A percentile compares a stretch with the other conserved stretches of the same genome.
Evolutionary conservation across 2,888 invertebrate genomes (phyloP).

Genomic region (Sisyra nigra): DNA sequence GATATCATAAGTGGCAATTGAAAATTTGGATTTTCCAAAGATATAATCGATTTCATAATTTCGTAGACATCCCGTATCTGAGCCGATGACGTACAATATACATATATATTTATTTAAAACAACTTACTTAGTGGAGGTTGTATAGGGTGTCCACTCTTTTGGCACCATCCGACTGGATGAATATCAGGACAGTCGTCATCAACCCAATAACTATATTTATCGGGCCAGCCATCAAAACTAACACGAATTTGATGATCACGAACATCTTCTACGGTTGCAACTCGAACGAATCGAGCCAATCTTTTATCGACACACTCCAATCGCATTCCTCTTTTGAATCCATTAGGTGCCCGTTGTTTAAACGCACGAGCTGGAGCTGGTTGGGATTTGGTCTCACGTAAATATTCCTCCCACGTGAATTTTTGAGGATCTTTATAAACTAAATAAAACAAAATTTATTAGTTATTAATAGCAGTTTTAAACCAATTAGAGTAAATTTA

Average conservation of each 20-base stretch:
- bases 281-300: constrained; percentile 69
- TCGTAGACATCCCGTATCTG: too few relatives aligned
- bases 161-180: constrained; percentile 86
- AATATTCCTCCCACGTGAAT: constrained; percentile 77
- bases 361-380: constrained; percentile 73
- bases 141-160: constrained; percentile 72
- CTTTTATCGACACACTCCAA: constrained; percentile 75
- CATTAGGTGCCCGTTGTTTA: constrained; percentile 57
- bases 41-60: too few relatives aligned
- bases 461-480: too few relatives aligned
- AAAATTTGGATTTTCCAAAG: too few relatives aligned
- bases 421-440: constrained; percentile 49
- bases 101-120: neutral
- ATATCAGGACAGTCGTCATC: constrained; percentile 84
- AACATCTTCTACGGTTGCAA: constrained; percentile 63
- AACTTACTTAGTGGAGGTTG: constrained; percentile 65
- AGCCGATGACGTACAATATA: too few relatives aligned
- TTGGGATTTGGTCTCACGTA: constrained; percentile 53
- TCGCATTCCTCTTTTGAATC: constrained; percentile 72
- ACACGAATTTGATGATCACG: constrained; percentile 61
- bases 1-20: too few relatives aligned
- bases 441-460: too few relatives aligned
- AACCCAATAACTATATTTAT: constrained; percentile 69
- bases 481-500: too few relatives aligned
- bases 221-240: constrained; percentile 81